Base-by-base conservation (phyloP, 2,888 invertebrate genomes). In the Mythimna vitellina region DNA sequence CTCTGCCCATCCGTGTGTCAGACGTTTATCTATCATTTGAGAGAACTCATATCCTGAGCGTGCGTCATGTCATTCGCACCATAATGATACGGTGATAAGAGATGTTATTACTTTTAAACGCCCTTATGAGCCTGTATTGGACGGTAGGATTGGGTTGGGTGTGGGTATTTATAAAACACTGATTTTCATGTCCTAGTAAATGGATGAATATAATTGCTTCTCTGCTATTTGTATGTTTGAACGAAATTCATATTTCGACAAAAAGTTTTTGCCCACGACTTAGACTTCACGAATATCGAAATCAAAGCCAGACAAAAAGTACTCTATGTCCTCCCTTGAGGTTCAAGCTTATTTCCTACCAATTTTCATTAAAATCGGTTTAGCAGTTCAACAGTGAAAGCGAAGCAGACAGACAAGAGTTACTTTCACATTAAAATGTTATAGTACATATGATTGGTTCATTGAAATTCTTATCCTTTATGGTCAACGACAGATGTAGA, bases 81-180 rank as follows among this genome's bases (percentile, higher is more conserved):
- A 82, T 81, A 89, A 89, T 88, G 86, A 86, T 81, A 84, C 85
- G 76, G 85, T 82, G 89, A 88, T 89, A 90, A 88, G 85, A 78
- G 84, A 84, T 79, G 86, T 81, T 86, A 90, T 90, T 87, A 90
- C 85, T 87, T 90, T 89, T 88, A 88, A 89, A 81, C 79, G 61
- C 64, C 66, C 73, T 81, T 78, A 82, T 74, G 74, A 66, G 73
- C 8, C 14, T 38, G 38, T 81, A 72, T 80, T 78, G 64, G 70
- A 71, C 62, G 17, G 22, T 64, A 38, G 54, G 56, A 65, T 56
- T 65, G 35, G 9, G 51, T 56, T 65, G 35, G 9, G 51, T 57
- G 38, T 9, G 3, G 46, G 10, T 17, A 60, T 29, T 29, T 29
- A 29, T 20, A 57, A 66, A 69, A 69, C 57, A 3, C 9, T 42